A percentile compares a stretch with the other conserved stretches of the same genome.
phyloP scores from a whole-genome alignment of 2,888 invertebrate genomes.

The Lithosia quadra region DNA sequence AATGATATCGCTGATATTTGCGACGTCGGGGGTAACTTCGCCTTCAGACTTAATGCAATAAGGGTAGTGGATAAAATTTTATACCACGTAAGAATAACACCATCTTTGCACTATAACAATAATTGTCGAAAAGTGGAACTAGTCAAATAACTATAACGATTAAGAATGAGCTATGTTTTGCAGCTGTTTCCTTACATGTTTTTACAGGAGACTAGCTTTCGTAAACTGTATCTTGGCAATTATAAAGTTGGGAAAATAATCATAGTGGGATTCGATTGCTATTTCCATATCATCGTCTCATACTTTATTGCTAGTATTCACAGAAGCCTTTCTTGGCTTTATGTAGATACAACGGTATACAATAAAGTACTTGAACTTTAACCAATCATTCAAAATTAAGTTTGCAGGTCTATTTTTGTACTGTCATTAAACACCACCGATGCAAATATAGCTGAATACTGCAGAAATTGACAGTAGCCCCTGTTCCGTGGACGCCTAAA shows the following conservation, averaged over 20 bases:
- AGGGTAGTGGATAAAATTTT: neutral
- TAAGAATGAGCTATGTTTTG: too few species aligned
- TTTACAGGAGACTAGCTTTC: too few species aligned
- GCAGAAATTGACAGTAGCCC: neutral
- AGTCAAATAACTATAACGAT: too few species aligned
- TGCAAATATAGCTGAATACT: neutral
- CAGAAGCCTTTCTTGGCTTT: too few species aligned
- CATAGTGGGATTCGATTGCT: too few species aligned
- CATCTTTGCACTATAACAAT: neutral
- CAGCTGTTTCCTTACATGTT: too few species aligned
- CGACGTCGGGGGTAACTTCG: constrained; percentile 54
- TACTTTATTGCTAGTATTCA: too few species aligned
- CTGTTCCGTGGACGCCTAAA: neutral
- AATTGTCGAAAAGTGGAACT: neutral
- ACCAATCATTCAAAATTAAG: neutral
- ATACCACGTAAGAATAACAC: neutral
- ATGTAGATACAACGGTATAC: too few species aligned
- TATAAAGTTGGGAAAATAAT: too few species aligned
- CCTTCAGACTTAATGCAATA: constrained; percentile 20
- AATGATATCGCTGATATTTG: constrained; percentile 55
- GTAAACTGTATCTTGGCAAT: too few species aligned
- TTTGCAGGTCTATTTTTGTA: neutral
- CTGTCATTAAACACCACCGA: neutral
- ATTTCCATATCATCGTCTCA: too few species aligned
- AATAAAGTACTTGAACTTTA: too few species aligned